These are phyloP conservation scores for Aplodontia rufa DNA, from an alignment of 2,113 vertebrate genomes.

Conservation along the genomic window DNA sequence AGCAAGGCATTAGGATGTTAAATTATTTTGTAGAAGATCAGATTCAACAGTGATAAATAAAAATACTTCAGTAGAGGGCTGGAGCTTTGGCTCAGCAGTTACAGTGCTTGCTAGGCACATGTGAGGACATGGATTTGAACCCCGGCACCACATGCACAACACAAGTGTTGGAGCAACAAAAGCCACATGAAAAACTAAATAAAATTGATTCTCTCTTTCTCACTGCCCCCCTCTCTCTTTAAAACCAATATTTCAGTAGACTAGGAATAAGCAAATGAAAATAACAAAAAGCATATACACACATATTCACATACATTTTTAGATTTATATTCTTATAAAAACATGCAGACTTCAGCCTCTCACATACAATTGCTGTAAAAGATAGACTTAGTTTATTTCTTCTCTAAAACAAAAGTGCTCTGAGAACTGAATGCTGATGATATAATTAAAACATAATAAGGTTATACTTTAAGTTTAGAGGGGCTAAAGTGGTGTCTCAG, in stretches of 20 bases:
- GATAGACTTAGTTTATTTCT: background rate
- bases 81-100: too few species aligned
- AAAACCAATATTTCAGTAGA: background rate
- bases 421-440: background rate
- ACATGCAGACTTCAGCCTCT: background rate
- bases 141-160: too few species aligned
- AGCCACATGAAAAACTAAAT: too few species aligned
- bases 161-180: too few species aligned
- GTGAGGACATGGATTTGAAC: too few species aligned
- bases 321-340: background rate
- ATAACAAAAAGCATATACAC: background rate
- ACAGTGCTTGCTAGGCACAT: too few species aligned
- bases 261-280: background rate
- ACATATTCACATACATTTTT: background rate
- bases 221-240: too few species aligned
- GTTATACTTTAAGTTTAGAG: background rate
- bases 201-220: too few species aligned
- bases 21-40: background rate
- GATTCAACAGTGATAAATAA: background rate
- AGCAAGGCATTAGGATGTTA: background rate
- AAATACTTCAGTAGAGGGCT: background rate
- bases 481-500: too few species aligned
- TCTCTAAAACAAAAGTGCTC: background rate
- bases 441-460: background rate
- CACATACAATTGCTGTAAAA: background rate